These are phyloP conservation scores for Coelogynopora nodosa DNA, from an alignment of 2,888 invertebrate species.

Conservation along the genomic window DNA sequence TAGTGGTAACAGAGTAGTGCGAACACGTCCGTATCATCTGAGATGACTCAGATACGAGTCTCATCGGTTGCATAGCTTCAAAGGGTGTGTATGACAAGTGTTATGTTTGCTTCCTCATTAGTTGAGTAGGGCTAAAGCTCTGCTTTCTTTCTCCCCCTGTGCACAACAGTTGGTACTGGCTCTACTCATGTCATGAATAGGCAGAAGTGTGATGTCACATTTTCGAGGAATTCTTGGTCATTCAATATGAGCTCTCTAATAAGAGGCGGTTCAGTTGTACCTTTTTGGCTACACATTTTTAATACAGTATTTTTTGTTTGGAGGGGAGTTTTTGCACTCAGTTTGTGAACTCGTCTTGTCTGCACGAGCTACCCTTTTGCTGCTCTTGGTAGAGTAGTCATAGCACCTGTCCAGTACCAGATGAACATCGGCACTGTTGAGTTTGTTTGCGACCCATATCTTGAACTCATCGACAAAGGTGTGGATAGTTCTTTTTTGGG, in stretches of 20 bases:
- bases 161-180: background rate
- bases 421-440: conserved; percentile 25
- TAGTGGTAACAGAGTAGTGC: conserved; percentile 28
- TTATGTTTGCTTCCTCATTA: conserved; percentile 18
- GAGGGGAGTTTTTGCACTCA: conserved; percentile 3
- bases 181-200: background rate
- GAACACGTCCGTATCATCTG: conserved; percentile 25
- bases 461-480: conserved; percentile 38
- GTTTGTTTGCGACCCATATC: conserved; percentile 22
- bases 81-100: conserved; percentile 5
- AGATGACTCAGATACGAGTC: conserved; percentile 20
- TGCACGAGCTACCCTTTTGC: conserved; percentile 15
- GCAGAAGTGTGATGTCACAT: background rate
- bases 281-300: conserved; percentile 7
- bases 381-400: conserved; percentile 23
- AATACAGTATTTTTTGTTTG: background rate
- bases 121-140: conserved; percentile 5
- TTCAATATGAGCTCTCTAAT: background rate
- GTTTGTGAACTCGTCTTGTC: conserved; percentile 19
- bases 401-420: conserved; percentile 17
- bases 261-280: background rate
- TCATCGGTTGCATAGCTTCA: background rate
- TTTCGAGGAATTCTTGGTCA: conserved; percentile 19
- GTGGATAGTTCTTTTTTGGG: conserved; percentile 36
- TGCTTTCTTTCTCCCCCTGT: conserved; percentile 25